These are phyloP conservation scores for Sorex fumeus DNA, from an alignment of 2,113 vertebrate genomes.

Conservation along the genomic window DNA sequence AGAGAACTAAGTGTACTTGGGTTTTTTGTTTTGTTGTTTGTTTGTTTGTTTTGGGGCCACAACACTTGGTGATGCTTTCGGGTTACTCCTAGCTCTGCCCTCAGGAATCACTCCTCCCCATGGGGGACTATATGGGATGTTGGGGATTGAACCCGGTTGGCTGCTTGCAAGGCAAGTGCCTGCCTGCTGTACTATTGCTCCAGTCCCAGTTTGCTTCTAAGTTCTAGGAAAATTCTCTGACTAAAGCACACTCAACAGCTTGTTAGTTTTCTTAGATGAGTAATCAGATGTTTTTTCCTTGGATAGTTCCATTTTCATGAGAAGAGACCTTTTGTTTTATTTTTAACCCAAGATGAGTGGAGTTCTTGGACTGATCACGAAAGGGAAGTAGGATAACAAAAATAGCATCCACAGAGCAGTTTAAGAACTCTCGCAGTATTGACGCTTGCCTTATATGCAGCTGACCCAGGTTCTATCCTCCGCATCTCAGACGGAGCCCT, in stretches of 20 bases:
- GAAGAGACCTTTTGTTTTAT: conserved; percentile 16
- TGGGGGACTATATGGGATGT: too few relatives aligned
- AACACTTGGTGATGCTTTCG: too few relatives aligned
- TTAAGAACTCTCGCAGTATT: neutral
- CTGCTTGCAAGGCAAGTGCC: too few relatives aligned
- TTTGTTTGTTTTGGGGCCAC: too few relatives aligned
- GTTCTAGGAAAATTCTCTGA: conserved; percentile 60
- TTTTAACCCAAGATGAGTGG: neutral
- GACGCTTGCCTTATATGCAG: too few relatives aligned
- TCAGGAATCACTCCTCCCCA: too few relatives aligned
- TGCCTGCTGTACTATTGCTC: too few relatives aligned
- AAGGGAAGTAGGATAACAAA: neutral
- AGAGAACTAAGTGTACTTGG: conserved; percentile 41
- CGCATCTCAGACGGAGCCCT: too few relatives aligned
- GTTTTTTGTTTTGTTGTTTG: too few relatives aligned
- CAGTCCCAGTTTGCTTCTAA: neutral
- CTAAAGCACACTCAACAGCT: neutral
- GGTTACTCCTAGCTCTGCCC: too few relatives aligned
- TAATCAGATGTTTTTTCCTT: conserved; percentile 32
- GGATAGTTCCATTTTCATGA: conserved; percentile 47
- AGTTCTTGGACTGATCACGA: neutral
- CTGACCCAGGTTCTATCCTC: too few relatives aligned
- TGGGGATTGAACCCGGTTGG: too few relatives aligned
- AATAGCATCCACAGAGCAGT: neutral
- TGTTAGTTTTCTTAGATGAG: neutral